Evolutionary conservation across 2,888 invertebrate species (phyloP).

Genomic region (Hyposoter didymator): DNA sequence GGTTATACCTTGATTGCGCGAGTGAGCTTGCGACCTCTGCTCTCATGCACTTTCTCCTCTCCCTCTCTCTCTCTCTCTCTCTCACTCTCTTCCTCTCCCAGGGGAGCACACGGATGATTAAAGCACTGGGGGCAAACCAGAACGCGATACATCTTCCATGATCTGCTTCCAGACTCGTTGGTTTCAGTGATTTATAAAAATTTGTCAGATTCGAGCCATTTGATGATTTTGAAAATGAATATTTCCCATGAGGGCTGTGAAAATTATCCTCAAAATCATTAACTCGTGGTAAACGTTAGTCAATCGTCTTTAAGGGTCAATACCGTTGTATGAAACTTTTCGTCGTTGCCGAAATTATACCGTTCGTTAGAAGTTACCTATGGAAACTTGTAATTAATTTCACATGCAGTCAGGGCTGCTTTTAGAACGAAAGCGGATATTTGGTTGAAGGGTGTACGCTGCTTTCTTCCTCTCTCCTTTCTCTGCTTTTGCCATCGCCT

Average conservation of each 20-base stretch:
- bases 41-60: slow-evolving; percentile 43
- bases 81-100: slow-evolving; percentile 15
- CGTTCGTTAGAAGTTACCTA: slow-evolving; percentile 63
- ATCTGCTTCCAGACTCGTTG: slow-evolving; percentile 21
- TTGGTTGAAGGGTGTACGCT: slow-evolving; percentile 54
- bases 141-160: slow-evolving; percentile 48
- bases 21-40: slow-evolving; percentile 52
- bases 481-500: slow-evolving; percentile 43
- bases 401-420: slow-evolving; percentile 65
- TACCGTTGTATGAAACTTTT: slow-evolving; percentile 25
- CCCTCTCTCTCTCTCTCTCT: neutral
- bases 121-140: slow-evolving; percentile 10
- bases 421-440: slow-evolving; percentile 55
- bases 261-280: neutral
- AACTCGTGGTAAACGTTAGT: neutral
- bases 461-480: slow-evolving; percentile 30
- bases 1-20: slow-evolving; percentile 60
- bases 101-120: slow-evolving; percentile 29
- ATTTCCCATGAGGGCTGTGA: neutral
- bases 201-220: neutral
- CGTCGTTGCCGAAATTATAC: slow-evolving; percentile 65
- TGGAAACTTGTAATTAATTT: slow-evolving; percentile 71
- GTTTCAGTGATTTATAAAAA: slow-evolving; percentile 25
- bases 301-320: neutral
- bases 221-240: neutral